These are phyloP conservation scores for Pionites leucogaster DNA, from an alignment of 2,113 vertebrate species.

Conservation along the genomic window DNA sequence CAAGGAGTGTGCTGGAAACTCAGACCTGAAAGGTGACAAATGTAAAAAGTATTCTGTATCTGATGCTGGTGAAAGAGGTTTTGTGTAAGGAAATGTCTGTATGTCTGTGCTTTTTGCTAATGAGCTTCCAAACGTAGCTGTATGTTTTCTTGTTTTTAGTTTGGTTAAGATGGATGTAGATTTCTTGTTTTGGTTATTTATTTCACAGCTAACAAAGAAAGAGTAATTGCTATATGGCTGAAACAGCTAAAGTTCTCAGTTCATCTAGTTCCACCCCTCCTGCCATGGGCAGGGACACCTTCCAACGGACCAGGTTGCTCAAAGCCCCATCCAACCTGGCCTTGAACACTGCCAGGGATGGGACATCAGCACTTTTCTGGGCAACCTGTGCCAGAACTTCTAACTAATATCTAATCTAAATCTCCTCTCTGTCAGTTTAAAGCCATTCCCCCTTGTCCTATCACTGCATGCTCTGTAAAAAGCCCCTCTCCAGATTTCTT, in stretches of 20 bases:
- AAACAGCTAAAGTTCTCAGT: neutral
- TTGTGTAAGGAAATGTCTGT: constrained; percentile 74
- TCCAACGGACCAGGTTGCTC: neutral
- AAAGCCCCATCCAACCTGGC: neutral
- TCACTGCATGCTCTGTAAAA: neutral
- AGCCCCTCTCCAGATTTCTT: neutral
- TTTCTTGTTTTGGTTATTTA: constrained; percentile 11
- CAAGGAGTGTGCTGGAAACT: constrained; percentile 77
- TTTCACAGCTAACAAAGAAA: neutral
- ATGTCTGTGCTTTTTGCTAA: constrained; percentile 74
- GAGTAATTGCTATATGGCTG: neutral
- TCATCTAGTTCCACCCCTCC: neutral
- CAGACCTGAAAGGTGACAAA: constrained; percentile 77
- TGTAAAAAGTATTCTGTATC: constrained; percentile 76
- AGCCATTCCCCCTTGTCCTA: neutral
- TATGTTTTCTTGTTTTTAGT: constrained; percentile 8
- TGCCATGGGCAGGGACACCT: neutral
- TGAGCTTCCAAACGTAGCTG: constrained; percentile 36
- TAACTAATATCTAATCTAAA: too few relatives aligned
- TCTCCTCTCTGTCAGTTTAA: neutral
- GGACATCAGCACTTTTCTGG: neutral
- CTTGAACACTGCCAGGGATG: neutral
- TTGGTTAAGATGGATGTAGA: neutral
- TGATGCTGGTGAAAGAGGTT: constrained; percentile 75
- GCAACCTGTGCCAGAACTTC: neutral